Evolutionary conservation across 2,888 invertebrate species (phyloP), one percentile per base, ranked within the genome.

Genomic region (Junonia oenone): DNA sequence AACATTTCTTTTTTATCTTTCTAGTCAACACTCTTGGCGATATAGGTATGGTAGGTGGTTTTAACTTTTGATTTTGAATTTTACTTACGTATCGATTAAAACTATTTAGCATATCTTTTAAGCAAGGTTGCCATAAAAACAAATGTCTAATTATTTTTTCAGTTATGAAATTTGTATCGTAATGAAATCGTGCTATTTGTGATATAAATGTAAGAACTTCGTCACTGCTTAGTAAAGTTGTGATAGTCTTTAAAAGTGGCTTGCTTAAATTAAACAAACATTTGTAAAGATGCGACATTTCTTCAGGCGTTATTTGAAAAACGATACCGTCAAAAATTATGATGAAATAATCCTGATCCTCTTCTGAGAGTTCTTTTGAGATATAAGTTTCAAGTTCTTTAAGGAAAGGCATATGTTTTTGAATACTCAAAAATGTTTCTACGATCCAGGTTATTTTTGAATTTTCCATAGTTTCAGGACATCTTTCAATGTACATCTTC

Each of bases 91-190:
- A 76, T 62, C 80, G 78, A 4, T 75, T 73, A 64, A 83, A 89
- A 48, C 51, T 81, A 56, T 82, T 76, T 17, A 68, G 78, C 82
- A 89, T 85, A 73, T 88, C 82, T 64, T 78, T 78, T 19, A 90
- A 81, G 55, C 78, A 82, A 6, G 89, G 87, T 62, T 88, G 88
- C 89, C 88, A 89, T 35, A 73, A 69, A 64, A 91, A 76, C 26
- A 92, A 71, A 1, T 92, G 91, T 37, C 72, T 68, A 17, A 92
- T 76, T 45, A 93, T 88, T 60, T 86, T 84, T 35, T 90, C 80
- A 2, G 91, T 76, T 17, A 91, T 81, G 63, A 85, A 92, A 27
- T 74, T 79, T 38, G 85, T 84, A 56, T 92, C 92, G 64, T 91
- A 93, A 63, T 78, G 68, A 38, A 69, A 63, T 64, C 90, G 85